Percentiles rank a stretch among this genome's conserved stretches.
Evolutionary conservation across 2,113 vertebrate genomes (phyloP).

Genomic region (Malurus elegans): DNA sequence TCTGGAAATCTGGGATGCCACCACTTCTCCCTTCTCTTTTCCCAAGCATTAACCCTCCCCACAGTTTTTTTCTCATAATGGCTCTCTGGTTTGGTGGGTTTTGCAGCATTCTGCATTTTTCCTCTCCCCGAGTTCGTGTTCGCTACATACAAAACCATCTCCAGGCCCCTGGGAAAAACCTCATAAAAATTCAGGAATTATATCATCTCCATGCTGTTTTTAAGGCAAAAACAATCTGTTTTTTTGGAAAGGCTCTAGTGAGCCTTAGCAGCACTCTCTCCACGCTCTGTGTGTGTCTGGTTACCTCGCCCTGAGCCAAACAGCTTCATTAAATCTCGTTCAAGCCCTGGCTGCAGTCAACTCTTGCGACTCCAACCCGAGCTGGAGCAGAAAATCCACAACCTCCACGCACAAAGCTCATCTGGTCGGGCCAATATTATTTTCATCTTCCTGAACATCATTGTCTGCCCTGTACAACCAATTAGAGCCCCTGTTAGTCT

Average conservation of each 20-base stretch:
- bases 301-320: conserved; percentile 44
- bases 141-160: conserved; percentile 5
- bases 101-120: conserved; percentile 32
- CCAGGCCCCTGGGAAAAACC: conserved; percentile 33
- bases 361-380: conserved; percentile 36
- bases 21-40: conserved; percentile 7
- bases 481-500: conserved; percentile 41
- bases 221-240: conserved; percentile 35
- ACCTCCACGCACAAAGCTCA: not conserved
- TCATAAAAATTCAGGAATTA: conserved; percentile 60
- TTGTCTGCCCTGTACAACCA: conserved; percentile 8
- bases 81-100: conserved; percentile 30
- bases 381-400: conserved; percentile 25
- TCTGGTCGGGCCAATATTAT: not conserved
- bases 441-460: conserved; percentile 43
- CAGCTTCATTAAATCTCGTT: conserved; percentile 6
- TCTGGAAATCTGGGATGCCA: conserved; percentile 40
- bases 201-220: conserved; percentile 55
- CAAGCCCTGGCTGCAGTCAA: not conserved
- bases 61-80: not conserved
- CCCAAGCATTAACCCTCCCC: conserved; percentile 4
- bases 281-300: not conserved
- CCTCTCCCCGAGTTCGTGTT: not conserved
- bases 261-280: not conserved
- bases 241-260: conserved; percentile 28